phyloP scores from a whole-genome alignment of 2,113 vertebrate species.

The Percina caprodes region DNA sequence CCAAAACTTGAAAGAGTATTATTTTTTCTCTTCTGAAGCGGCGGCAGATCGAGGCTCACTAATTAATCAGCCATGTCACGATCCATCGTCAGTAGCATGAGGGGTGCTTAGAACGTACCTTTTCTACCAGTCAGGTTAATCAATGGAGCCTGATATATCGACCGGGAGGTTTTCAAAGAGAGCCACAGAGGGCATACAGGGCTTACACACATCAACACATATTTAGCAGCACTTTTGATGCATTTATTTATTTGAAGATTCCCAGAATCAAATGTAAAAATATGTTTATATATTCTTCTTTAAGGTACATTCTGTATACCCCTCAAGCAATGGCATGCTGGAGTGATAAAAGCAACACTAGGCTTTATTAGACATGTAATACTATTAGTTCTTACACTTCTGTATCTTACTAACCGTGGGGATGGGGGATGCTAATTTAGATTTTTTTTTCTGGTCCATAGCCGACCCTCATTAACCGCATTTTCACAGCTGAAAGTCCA shows the following conservation, averaged over 20 bases:
- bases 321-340: neutral
- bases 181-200: neutral
- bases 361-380: neutral
- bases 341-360: neutral
- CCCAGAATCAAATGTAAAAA: neutral
- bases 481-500: too few relatives aligned
- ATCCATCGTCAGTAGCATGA: conserved; percentile 31
- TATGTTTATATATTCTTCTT: neutral
- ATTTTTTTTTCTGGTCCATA: too few relatives aligned
- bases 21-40: conserved; percentile 18
- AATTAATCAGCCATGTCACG: conserved; percentile 57
- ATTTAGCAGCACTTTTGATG: neutral
- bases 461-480: too few relatives aligned
- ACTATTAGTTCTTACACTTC: neutral
- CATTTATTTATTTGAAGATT: neutral
- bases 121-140: conserved; percentile 22
- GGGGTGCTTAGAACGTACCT: conserved; percentile 4
- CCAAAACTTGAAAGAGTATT: conserved; percentile 60
- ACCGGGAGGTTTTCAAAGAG: neutral
- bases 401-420: too few relatives aligned
- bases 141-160: conserved; percentile 9
- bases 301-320: neutral
- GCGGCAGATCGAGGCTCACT: conserved; percentile 29
- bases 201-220: neutral
- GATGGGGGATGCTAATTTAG: too few relatives aligned